Conservation (phyloP, 2,888 invertebrate genomes). For the Alviniconcha strummeri region DNA sequence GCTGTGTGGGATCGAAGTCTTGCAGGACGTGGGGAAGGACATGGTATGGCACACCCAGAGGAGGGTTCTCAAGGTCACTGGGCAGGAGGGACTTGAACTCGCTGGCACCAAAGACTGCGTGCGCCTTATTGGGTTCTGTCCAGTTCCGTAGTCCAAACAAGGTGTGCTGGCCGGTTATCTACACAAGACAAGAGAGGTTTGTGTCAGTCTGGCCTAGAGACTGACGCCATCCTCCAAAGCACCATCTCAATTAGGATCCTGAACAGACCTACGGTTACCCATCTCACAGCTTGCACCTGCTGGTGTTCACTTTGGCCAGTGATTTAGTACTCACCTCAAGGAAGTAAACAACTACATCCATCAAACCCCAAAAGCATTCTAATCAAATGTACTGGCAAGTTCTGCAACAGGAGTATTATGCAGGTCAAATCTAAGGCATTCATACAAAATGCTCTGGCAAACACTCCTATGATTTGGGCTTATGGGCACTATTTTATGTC, state of each 20-base stretch:
- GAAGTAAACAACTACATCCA: not conserved
- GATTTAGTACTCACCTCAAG: no score
- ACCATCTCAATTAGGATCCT: no score
- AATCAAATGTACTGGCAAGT: not conserved
- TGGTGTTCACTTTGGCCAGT: no score
- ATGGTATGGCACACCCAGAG: constrained; percentile 40
- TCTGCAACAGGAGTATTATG: not conserved
- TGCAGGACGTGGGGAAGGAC: constrained; percentile 19
- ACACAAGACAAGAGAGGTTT: constrained; percentile 21
- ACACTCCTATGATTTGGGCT: not conserved
- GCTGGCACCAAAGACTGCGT: constrained; percentile 58
- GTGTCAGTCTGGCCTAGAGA: no score
- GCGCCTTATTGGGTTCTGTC: constrained; percentile 48
- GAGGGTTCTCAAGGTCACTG: constrained; percentile 33
- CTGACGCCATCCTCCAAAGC: not conserved
- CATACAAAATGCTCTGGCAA: not conserved
- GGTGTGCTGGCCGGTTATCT: constrained; percentile 44
- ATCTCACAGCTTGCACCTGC: no score
- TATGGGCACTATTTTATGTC: no score
- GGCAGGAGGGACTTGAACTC: constrained; percentile 65
- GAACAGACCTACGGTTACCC: no score
- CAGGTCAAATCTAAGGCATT: not conserved
- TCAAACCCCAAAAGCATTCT: not conserved
- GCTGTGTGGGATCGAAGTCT: not conserved
- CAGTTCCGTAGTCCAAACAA: constrained; percentile 61